Percentiles rank a stretch among this genome's conserved stretches.
Evolutionary conservation across 92 coral and sea anemone genomes (phyloP).

Genomic region (Phenganax stokvisi): DNA sequence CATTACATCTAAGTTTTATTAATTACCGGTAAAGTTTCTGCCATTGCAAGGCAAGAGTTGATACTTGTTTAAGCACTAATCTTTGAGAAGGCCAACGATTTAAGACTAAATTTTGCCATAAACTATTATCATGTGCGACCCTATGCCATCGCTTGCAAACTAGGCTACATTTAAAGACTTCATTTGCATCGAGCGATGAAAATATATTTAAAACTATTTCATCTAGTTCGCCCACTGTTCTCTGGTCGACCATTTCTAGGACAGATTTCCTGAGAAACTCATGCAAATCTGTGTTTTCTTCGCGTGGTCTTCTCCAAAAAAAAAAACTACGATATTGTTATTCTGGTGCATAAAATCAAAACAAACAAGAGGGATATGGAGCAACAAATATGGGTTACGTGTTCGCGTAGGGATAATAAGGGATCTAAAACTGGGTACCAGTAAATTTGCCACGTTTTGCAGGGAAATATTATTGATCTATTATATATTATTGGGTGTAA

Average conservation of each 20-base stretch:
- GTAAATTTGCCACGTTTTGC: too few relatives aligned
- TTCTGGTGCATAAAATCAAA: background rate
- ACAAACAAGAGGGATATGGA: background rate
- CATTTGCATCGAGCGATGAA: slow-evolving; percentile 65
- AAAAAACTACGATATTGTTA: slow-evolving; percentile 9
- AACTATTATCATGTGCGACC: slow-evolving; percentile 58
- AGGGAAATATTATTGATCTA: too few relatives aligned
- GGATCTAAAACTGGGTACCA: too few relatives aligned
- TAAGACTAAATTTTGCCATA: slow-evolving; percentile 76
- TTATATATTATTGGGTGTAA: too few relatives aligned
- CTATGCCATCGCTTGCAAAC: slow-evolving; percentile 83
- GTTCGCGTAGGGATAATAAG: background rate
- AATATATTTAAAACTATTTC: slow-evolving; percentile 87
- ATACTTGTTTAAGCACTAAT: slow-evolving; percentile 64
- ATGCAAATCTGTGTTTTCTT: background rate
- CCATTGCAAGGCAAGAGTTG: slow-evolving; percentile 70
- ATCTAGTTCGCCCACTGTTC: slow-evolving; percentile 67
- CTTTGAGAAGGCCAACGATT: slow-evolving; percentile 87
- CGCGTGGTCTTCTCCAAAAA: background rate
- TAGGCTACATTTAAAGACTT: slow-evolving; percentile 51
- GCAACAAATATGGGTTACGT: background rate
- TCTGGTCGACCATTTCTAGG: background rate
- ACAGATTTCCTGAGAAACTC: background rate
- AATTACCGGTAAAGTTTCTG: slow-evolving; percentile 71
- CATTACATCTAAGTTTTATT: slow-evolving; percentile 11